Percentiles rank a stretch among this genome's conserved stretches.
These are phyloP conservation scores for Tetragnatha montana DNA, from an alignment of 2,888 invertebrate species.

Conservation along the genomic window DNA sequence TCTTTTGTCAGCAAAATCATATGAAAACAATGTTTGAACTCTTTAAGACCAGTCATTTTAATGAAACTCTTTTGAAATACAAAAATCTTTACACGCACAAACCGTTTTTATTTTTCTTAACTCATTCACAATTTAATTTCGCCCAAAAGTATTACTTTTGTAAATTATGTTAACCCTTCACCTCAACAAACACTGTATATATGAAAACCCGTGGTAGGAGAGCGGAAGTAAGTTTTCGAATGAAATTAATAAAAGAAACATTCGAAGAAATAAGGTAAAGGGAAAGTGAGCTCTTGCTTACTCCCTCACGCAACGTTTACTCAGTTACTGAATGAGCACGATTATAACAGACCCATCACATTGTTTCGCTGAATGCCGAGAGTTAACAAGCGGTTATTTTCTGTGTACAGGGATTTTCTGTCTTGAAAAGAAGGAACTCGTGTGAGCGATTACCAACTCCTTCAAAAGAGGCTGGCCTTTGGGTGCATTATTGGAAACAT, in stretches of 20 bases:
- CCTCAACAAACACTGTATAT: background rate
- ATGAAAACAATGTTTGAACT: too few species aligned
- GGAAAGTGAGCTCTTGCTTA: constrained; percentile 20
- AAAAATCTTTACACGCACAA: too few species aligned
- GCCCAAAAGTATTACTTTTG: constrained; percentile 19
- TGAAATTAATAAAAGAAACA: constrained; percentile 14
- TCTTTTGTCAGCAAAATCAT: too few species aligned
- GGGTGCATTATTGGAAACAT: background rate
- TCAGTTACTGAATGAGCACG: background rate
- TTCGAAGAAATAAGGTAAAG: background rate
- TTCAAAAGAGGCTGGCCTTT: background rate
- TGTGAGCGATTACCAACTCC: background rate
- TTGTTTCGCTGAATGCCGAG: background rate
- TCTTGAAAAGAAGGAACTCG: background rate
- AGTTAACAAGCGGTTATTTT: background rate
- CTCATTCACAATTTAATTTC: background rate
- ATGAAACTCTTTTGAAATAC: too few species aligned
- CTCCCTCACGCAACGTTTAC: background rate
- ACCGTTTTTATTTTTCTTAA: too few species aligned
- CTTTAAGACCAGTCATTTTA: too few species aligned
- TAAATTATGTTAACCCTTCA: constrained; percentile 27
- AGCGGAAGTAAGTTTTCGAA: constrained; percentile 38
- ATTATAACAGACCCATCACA: background rate
- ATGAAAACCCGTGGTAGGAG: constrained; percentile 13
- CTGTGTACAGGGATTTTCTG: background rate